These are phyloP conservation scores for Drosophila anomelani DNA, from an alignment of 2,888 invertebrate genomes.

Conservation along the genomic window DNA sequence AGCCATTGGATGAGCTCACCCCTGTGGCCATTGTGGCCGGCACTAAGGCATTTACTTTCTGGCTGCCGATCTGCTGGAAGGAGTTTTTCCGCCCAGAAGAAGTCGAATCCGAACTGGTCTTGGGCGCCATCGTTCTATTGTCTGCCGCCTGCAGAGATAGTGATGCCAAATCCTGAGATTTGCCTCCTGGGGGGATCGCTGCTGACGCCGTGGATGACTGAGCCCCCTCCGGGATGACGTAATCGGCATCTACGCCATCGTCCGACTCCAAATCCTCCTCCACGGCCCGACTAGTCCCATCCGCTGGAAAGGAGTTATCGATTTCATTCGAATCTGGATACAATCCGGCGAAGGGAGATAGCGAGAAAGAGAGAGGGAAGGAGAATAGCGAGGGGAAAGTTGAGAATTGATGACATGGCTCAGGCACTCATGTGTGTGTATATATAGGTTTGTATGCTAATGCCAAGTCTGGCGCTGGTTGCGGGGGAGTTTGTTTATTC, in stretches of 20 bases:
- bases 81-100: slow-evolving; percentile 55
- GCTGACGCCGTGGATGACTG: slow-evolving; percentile 13
- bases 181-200: slow-evolving; percentile 18
- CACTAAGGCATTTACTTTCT: slow-evolving; percentile 70
- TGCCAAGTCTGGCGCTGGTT: slow-evolving; percentile 15
- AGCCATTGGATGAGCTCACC: slow-evolving; percentile 36
- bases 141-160: slow-evolving; percentile 73
- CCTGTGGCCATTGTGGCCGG: slow-evolving; percentile 36
- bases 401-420: slow-evolving; percentile 44
- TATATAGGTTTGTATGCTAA: slow-evolving; percentile 25
- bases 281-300: slow-evolving; percentile 35
- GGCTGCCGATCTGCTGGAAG: slow-evolving; percentile 78
- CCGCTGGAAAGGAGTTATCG: slow-evolving; percentile 67
- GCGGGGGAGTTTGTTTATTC: slow-evolving; percentile 32
- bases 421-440: slow-evolving; percentile 21
- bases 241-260: slow-evolving; percentile 56
- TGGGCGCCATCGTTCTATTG: slow-evolving; percentile 26
- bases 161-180: slow-evolving; percentile 72
- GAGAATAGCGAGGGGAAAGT: slow-evolving; percentile 14
- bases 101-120: slow-evolving; percentile 33
- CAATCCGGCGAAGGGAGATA: not conserved
- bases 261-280: slow-evolving; percentile 50
- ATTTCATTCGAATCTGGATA: slow-evolving; percentile 79
- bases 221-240: slow-evolving; percentile 58
- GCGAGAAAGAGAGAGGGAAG: not conserved